A percentile compares a stretch with the other conserved stretches of the same genome.
These are phyloP conservation scores for Saguinus midas DNA, from an alignment of 2,113 vertebrate genomes.

Conservation along the genomic window DNA sequence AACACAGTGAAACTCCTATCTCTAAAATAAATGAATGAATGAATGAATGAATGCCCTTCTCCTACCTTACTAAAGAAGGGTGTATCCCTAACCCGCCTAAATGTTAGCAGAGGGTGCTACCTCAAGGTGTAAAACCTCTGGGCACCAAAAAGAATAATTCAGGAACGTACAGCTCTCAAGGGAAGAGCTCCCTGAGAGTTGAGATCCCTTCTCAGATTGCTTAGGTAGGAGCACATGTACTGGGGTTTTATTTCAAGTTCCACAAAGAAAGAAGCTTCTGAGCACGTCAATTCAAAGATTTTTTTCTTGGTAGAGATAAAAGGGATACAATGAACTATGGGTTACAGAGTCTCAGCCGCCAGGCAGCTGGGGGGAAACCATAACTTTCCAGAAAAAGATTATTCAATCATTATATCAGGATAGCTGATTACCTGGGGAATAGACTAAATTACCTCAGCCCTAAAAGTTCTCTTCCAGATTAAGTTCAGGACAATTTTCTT, in stretches of 20 bases:
- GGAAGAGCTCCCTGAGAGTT: background rate
- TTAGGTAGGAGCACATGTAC: background rate
- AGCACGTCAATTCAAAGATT: background rate
- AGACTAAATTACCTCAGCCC: background rate
- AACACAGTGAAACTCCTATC: no score
- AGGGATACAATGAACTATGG: background rate
- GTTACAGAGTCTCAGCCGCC: slow-evolving; percentile 1
- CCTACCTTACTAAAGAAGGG: background rate
- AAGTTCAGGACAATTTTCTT: slow-evolving; percentile 1
- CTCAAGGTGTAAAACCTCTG: background rate
- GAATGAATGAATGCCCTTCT: background rate
- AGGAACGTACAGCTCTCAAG: background rate
- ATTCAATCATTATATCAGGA: slow-evolving; percentile 15
- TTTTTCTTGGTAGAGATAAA: background rate
- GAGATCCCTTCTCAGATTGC: background rate
- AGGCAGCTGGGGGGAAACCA: background rate
- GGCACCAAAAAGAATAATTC: background rate
- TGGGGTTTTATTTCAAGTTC: slow-evolving; percentile 40
- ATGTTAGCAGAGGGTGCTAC: background rate
- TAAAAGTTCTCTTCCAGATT: background rate
- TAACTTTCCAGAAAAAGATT: slow-evolving; percentile 32
- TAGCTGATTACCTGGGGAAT: background rate
- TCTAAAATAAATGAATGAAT: no score
- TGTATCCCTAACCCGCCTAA: background rate
- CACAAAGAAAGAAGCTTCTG: slow-evolving; percentile 8